Base-by-base conservation (phyloP, 2,797 vertebrate genomes). In the Enteromius trimaculatus region DNA sequence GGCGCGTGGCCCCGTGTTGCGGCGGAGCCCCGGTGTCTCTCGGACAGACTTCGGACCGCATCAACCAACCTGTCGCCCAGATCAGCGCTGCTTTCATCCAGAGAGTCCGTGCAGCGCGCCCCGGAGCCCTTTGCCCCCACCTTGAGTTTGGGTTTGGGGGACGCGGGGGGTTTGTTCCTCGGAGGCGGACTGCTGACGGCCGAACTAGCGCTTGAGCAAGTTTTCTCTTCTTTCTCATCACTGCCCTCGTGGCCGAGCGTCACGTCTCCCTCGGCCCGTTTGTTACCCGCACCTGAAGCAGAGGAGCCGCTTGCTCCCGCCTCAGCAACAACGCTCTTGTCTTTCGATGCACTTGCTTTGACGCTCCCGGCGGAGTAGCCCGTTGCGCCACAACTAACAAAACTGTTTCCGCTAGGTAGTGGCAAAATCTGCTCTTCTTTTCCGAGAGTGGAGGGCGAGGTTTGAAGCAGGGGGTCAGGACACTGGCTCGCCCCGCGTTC, bases 1-100 rank as follows among this genome's bases (percentile, higher is more conserved):
- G 95, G 94, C 89, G 95, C 83, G 88, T 93, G 93, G 91, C 92
- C 92, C 93, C 93, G 90, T 83, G 86, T 83, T 6, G 88, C 82
- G 68, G 88, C 44, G 37, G 90, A 77, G 80, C 87, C 86, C 78
- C 89, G 86, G 87, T 88, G 92, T 80, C 64, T 89, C 83, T 93
- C 92, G 26, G 92, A 91, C 89, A 92, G 88, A 85, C 93, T 91
- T 84, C 93, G 92, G 44, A 93, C 93, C 49, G 92, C 93, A 77
- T 91, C 92, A 83, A 92, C 92, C 84, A 93, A n/a, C 78, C 90
- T 89, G 80, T 94, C 93, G 34, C 93, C 92, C 84, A 91, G 87
- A 84, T 93, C 92, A 2, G 87, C 86, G 86, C 87, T 89, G 81
- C 78, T 82, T 47, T 84, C 70, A 1, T 81, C 90, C 77, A 70